Evolutionary conservation across 2,113 vertebrate species (phyloP).

Genomic region (Benitochromis conjunctus): DNA sequence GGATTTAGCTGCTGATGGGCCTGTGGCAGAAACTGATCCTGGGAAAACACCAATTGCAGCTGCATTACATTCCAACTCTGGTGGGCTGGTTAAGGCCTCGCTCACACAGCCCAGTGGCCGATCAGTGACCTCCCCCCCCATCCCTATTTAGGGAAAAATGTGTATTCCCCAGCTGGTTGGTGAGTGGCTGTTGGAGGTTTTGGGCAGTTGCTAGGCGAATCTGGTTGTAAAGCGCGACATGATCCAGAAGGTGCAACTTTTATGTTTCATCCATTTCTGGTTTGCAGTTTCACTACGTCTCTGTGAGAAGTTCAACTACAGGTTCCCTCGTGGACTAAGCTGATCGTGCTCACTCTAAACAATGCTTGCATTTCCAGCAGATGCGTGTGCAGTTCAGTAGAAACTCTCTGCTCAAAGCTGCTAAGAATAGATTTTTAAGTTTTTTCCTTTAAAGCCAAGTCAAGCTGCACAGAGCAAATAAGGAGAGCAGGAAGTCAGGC

Average conservation of each 20-base stretch:
- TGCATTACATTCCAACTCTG: neutral
- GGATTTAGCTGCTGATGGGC: neutral
- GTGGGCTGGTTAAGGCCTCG: neutral
- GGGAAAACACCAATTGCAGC: neutral
- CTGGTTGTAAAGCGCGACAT: neutral
- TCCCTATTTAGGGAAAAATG: neutral
- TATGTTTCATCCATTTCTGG: no score
- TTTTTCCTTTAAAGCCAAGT: neutral
- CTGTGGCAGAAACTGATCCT: neutral
- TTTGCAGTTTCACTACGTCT: no score
- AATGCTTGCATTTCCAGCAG: rapidly evolving
- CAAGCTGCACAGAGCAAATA: neutral
- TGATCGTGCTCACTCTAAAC: neutral
- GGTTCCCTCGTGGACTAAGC: neutral
- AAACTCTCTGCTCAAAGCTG: rapidly evolving
- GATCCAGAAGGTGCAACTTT: neutral
- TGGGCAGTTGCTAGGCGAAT: neutral
- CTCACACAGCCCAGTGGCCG: neutral
- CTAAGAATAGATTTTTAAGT: neutral
- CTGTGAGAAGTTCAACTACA: neutral
- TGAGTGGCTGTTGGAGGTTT: no score
- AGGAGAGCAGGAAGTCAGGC: neutral
- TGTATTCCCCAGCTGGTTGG: neutral
- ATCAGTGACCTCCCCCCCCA: neutral
- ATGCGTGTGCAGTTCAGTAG: rapidly evolving